A percentile compares a stretch with the other conserved stretches of the same genome.
These are phyloP conservation scores for Solea senegalensis DNA, from an alignment of 2,113 vertebrate species.

Conservation along the genomic window DNA sequence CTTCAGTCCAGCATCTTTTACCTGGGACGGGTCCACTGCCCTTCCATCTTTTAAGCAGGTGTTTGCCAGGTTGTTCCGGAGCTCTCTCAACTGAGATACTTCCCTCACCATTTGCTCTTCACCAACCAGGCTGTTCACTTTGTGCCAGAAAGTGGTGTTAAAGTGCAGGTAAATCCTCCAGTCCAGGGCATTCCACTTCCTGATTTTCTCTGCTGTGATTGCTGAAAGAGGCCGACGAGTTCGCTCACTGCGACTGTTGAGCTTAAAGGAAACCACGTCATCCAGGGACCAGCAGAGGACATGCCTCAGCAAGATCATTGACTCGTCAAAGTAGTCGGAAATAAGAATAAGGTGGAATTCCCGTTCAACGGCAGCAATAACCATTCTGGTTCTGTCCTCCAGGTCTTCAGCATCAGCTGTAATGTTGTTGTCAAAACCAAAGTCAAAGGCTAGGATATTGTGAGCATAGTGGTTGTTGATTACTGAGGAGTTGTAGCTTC, in stretches of 20 bases:
- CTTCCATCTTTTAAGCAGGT: constrained; percentile 78
- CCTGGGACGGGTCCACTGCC: constrained; percentile 62
- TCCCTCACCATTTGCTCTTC: constrained; percentile 74
- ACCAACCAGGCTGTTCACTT: constrained; percentile 75
- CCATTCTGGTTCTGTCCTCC: constrained; percentile 29
- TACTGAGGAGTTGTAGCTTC: constrained; percentile 51
- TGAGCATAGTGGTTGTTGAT: constrained; percentile 74
- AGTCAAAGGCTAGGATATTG: constrained; percentile 89
- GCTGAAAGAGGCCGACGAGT: constrained; percentile 63
- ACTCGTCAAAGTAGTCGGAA: constrained; percentile 90
- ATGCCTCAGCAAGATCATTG: constrained; percentile 86
- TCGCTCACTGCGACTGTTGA: constrained; percentile 82
- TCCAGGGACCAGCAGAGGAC: constrained; percentile 88
- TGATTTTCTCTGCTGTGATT: constrained; percentile 68
- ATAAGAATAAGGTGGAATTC: constrained; percentile 87
- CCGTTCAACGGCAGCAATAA: constrained; percentile 76
- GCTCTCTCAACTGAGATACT: constrained; percentile 71
- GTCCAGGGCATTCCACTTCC: constrained; percentile 85
- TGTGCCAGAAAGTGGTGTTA: constrained; percentile 87
- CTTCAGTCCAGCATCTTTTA: constrained; percentile 75
- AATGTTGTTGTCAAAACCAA: constrained; percentile 82
- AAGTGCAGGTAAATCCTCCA: constrained; percentile 90
- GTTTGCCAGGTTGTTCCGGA: constrained; percentile 72
- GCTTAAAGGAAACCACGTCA: constrained; percentile 85
- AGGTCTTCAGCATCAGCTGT: constrained; percentile 16